Evolutionary conservation across 35 echinoderm and acorn worm species (phyloP), one percentile per base, ranked within the genome.

Genomic region (Heliocidaris erythrogramma): DNA sequence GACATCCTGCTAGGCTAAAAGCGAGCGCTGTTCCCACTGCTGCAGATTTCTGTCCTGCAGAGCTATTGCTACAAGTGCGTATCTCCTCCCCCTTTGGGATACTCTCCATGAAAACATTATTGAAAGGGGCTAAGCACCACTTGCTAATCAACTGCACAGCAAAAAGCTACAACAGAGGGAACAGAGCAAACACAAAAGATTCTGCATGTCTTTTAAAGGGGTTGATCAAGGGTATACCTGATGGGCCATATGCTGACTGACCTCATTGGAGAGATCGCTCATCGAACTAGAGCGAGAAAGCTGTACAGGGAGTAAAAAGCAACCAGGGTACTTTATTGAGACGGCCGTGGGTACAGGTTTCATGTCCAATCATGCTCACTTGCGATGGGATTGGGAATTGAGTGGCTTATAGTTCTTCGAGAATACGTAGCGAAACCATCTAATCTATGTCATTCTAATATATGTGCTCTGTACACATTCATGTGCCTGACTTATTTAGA

Each of bases 221-320:
- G 91, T 52, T 49, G 53, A 29, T 35, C 18, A 65, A 31, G 30
- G 2, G 32, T 50, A 30, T 94, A 94, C 94, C 94, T 94, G 85
- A 6, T 94, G 78, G 50, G 85, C 42, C 94, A 94, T 88, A 88
- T 94, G 96, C 53, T 98, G 97, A 92, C 97, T 97, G 88, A 97
- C 98, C 94, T 99, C 98, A 65, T 95, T 85, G 16, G 98, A 99
- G 17, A 99, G 96, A 69, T 95, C 95, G 85, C 96, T 99, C 95
- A 96, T 96, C 71, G 98, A 99, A 69, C 96, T 99, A 94, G 98
- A 94, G 92, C 95, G 95, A 61, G 98, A 99, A 56, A 99, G 96
- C 98, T 99, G 96, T 89, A 32, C 87, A 89, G 32, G 87, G 18
- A 48, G 87, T 47, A 48, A 48, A 89, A 89, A 89, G 87, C 87